These are phyloP conservation scores for Lymantria monacha DNA, from an alignment of 2,888 invertebrate species.

Conservation along the genomic window DNA sequence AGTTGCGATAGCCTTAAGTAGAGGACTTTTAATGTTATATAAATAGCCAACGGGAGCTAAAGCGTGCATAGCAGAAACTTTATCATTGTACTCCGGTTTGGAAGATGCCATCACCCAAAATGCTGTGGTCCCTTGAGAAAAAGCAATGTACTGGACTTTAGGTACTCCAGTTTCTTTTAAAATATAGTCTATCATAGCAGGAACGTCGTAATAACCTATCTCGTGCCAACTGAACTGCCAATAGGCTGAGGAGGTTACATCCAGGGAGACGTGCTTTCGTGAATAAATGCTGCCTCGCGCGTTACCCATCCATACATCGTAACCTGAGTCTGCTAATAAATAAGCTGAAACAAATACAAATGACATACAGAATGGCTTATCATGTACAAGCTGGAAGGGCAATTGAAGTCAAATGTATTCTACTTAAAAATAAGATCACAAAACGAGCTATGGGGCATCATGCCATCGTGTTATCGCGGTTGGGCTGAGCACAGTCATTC, in stretches of 20 bases:
- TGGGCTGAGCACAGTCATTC: background rate
- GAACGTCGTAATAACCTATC: slow-evolving; percentile 88
- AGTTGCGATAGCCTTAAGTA: slow-evolving; percentile 69
- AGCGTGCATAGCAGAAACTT: slow-evolving; percentile 81
- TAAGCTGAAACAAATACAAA: slow-evolving; percentile 76
- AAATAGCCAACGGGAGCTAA: slow-evolving; percentile 84
- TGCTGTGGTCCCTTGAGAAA: slow-evolving; percentile 86
- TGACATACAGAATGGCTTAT: background rate
- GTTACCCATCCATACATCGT: slow-evolving; percentile 93
- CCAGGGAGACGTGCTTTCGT: slow-evolving; percentile 77
- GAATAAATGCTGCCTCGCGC: slow-evolving; percentile 91
- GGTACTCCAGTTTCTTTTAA: slow-evolving; percentile 75
- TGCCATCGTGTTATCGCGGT: background rate
- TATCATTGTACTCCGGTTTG: slow-evolving; percentile 82
- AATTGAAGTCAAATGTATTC: background rate
- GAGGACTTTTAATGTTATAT: slow-evolving; percentile 68
- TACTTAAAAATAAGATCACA: too few species aligned
- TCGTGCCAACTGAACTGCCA: slow-evolving; percentile 88
- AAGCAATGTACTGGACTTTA: slow-evolving; percentile 86
- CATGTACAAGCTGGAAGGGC: background rate
- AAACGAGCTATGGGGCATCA: too few species aligned
- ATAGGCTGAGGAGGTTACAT: slow-evolving; percentile 57
- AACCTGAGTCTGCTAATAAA: slow-evolving; percentile 86
- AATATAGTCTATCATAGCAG: slow-evolving; percentile 88
- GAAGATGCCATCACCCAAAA: slow-evolving; percentile 83